A percentile compares a stretch with the other conserved stretches of the same genome.
Evolutionary conservation across 2,113 vertebrate genomes (phyloP).

Genomic region (Cololabis saira): DNA sequence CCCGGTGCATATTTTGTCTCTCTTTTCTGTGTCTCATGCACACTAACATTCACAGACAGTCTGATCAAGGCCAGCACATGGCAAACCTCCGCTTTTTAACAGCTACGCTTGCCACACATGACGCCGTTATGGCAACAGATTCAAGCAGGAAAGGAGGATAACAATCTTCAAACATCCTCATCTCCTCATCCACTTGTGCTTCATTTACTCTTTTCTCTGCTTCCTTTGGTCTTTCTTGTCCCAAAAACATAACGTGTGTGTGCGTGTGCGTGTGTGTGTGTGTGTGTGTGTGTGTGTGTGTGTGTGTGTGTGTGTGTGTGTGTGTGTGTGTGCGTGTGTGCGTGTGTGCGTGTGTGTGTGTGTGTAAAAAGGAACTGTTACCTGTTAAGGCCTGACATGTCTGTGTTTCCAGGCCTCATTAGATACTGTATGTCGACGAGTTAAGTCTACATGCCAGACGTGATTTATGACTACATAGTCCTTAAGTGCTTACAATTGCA

Average conservation of each 20-base stretch:
- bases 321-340: too few relatives aligned
- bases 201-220: neutral
- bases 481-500: neutral
- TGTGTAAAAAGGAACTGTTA: too few relatives aligned
- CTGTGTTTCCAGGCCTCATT: neutral
- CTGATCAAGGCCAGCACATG: slow-evolving; percentile 26
- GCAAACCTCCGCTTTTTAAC: slow-evolving; percentile 9
- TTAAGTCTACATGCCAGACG: neutral
- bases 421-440: neutral
- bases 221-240: neutral
- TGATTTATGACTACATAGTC: neutral
- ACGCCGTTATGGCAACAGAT: slow-evolving; percentile 52
- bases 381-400: neutral
- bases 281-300: too few relatives aligned
- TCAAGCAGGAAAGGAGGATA: slow-evolving; percentile 6
- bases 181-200: too few relatives aligned
- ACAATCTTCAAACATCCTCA: too few relatives aligned
- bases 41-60: slow-evolving; percentile 27
- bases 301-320: too few relatives aligned
- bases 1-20: neutral
- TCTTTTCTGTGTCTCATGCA: neutral
- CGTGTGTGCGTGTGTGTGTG: too few relatives aligned
- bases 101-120: slow-evolving; percentile 25
- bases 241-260: too few relatives aligned
- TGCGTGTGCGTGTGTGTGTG: too few relatives aligned